Conservation (phyloP, 1,140 invertebrate species). For the Hyles vespertilio region DNA sequence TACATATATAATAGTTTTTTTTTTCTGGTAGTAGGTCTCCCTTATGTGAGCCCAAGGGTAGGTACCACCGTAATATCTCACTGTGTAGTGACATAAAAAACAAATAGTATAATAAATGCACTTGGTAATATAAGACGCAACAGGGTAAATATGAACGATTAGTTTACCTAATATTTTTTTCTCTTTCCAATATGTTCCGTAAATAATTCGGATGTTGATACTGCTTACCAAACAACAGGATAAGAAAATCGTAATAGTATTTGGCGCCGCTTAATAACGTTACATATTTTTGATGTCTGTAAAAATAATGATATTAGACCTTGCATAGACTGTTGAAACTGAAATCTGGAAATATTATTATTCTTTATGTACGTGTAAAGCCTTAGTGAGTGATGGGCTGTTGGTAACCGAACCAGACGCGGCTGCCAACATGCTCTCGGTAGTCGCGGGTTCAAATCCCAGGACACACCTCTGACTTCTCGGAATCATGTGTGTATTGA, state of each 20-base stretch:
- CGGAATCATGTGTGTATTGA: too few relatives aligned
- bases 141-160: neutral
- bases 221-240: conserved; percentile 78
- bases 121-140: too few relatives aligned
- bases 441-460: too few relatives aligned
- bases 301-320: conserved; percentile 15
- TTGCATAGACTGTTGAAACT: neutral
- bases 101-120: too few relatives aligned
- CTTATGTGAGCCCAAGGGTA: too few relatives aligned
- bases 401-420: too few relatives aligned
- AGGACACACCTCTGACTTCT: too few relatives aligned
- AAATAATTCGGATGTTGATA: conserved; percentile 75
- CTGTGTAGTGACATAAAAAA: too few relatives aligned
- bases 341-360: neutral
- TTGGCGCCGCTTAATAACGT: conserved; percentile 65
- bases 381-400: neutral
- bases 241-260: conserved; percentile 77
- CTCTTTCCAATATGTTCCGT: conserved; percentile 35
- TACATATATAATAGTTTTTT: too few relatives aligned
- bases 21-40: too few relatives aligned
- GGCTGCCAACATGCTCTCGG: neutral
- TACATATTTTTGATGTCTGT: conserved; percentile 75
- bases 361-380: neutral
- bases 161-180: conserved; percentile 42
- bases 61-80: too few relatives aligned